phyloP scores from a whole-genome alignment of 2,888 invertebrate species.

The Dicranocentrus wangi region DNA sequence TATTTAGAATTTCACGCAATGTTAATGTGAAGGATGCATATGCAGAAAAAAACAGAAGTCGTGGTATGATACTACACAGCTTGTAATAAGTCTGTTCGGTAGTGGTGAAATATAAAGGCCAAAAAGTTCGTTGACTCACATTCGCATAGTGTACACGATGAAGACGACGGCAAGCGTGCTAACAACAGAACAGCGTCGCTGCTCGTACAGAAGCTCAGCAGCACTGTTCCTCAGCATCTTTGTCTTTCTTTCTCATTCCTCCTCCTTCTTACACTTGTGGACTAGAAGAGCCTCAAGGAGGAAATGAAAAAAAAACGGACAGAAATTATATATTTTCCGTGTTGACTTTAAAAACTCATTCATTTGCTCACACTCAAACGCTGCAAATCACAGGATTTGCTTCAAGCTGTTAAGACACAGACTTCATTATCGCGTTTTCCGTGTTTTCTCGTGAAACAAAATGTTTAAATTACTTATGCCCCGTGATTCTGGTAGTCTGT shows the following conservation, averaged over 20 bases:
- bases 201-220: too few relatives aligned
- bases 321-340: too few relatives aligned
- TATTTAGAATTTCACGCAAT: constrained; percentile 26
- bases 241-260: background rate
- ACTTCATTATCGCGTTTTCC: constrained; percentile 56
- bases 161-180: constrained; percentile 3
- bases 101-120: constrained; percentile 45
- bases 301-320: background rate
- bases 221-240: background rate
- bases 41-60: background rate
- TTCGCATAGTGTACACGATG: background rate
- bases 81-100: too few relatives aligned
- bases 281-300: background rate
- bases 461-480: too few relatives aligned
- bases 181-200: too few relatives aligned
- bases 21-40: too few relatives aligned
- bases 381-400: constrained; percentile 5
- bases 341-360: too few relatives aligned
- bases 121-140: constrained; percentile 61
- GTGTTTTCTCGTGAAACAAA: too few relatives aligned
- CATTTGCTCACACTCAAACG: background rate
- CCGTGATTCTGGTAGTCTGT: too few relatives aligned
- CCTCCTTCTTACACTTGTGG: constrained; percentile 6
- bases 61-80: too few relatives aligned
- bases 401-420: constrained; percentile 41